Evolutionary conservation across 2,113 vertebrate species (phyloP).

Genomic region (Cololabis saira): DNA sequence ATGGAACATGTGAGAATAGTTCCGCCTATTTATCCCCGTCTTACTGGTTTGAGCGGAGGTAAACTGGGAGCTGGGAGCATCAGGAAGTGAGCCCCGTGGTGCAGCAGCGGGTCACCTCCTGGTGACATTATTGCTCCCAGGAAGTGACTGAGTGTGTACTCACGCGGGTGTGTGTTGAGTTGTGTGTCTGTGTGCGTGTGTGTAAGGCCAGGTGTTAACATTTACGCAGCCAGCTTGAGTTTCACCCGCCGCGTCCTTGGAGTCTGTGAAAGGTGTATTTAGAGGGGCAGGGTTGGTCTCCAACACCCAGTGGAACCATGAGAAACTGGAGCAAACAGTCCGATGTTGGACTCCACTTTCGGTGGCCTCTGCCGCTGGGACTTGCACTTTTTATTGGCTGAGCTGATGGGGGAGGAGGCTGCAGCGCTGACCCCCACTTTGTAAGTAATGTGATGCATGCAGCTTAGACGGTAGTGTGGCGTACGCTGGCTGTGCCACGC

Average conservation of each 20-base stretch:
- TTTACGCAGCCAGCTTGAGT: constrained; percentile 29
- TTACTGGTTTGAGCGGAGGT: too few species aligned
- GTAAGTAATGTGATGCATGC: constrained; percentile 61
- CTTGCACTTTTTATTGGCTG: constrained; percentile 59
- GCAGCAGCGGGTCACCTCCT: constrained; percentile 70
- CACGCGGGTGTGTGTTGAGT: not conserved
- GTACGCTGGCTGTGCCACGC: too few species aligned
- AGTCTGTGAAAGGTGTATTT: constrained; percentile 38
- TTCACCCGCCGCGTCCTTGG: constrained; percentile 25
- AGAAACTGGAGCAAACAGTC: constrained; percentile 13
- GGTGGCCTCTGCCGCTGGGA: constrained; percentile 39
- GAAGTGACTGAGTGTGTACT: constrained; percentile 33
- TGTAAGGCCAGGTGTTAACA: constrained; percentile 29
- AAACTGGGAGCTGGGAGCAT: constrained; percentile 33
- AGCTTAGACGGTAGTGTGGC: not conserved
- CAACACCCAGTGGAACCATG: constrained; percentile 13
- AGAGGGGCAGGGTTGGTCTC: constrained; percentile 17
- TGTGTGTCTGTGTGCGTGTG: constrained; percentile 5
- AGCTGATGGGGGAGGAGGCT: constrained; percentile 63
- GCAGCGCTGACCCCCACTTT: constrained; percentile 22
- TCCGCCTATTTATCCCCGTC: too few species aligned
- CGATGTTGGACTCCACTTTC: constrained; percentile 20
- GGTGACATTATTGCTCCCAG: constrained; percentile 62
- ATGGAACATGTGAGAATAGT: not conserved
- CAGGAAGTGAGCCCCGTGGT: constrained; percentile 67